A percentile compares a stretch with the other conserved stretches of the same genome.
Evolutionary conservation across 1,140 invertebrate species (phyloP).

Genomic region (Hirudo medicinalis): DNA sequence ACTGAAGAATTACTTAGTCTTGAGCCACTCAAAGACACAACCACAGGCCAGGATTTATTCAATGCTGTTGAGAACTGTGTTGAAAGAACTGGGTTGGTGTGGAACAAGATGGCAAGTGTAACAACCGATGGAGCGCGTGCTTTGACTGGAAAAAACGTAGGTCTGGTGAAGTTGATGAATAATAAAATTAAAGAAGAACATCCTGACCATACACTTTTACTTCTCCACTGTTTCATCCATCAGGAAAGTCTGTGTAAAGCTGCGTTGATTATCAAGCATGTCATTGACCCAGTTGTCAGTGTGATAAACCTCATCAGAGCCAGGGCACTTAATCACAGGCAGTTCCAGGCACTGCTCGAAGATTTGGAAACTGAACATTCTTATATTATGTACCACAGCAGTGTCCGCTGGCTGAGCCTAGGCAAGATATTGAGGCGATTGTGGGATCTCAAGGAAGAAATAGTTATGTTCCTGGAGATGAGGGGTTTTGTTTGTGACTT

Average conservation of each 20-base stretch:
- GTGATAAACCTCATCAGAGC: background rate
- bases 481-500: background rate
- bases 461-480: background rate
- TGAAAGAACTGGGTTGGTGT: background rate
- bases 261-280: too few relatives aligned
- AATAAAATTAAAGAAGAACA: too few relatives aligned
- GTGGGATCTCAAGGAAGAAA: slow-evolving; percentile 9
- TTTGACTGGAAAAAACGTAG: too few relatives aligned
- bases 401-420: slow-evolving; percentile 7
- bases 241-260: too few relatives aligned
- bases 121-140: background rate
- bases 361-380: background rate
- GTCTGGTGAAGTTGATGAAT: too few relatives aligned
- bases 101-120: slow-evolving; percentile 10
- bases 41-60: slow-evolving; percentile 16
- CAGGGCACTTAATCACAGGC: slow-evolving; percentile 5
- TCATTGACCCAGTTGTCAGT: too few relatives aligned
- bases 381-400: background rate
- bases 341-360: slow-evolving; percentile 5
- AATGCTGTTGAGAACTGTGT: background rate
- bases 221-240: too few relatives aligned
- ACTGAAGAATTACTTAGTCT: slow-evolving; percentile 13
- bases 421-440: background rate
- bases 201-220: too few relatives aligned
- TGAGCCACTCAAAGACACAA: slow-evolving; percentile 10